Evolutionary conservation across 2,113 vertebrate genomes (phyloP), one percentile per base, ranked within the genome.

Genomic region (Podarcis cretensis): DNA sequence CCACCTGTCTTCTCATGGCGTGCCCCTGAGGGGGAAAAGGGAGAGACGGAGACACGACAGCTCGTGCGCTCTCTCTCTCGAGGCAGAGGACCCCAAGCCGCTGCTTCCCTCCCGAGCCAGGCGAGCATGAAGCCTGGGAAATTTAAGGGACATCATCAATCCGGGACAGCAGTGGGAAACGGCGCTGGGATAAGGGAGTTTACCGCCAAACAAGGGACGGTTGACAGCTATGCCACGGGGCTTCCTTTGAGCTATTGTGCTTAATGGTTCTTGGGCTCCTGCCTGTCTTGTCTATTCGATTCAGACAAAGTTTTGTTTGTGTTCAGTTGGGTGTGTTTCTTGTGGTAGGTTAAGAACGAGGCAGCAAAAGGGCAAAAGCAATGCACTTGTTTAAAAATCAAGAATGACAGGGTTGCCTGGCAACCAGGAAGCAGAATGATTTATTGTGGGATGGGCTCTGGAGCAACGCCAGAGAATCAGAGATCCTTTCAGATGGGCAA

Each of bases 391-490:
- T 71, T 23, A 83, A 73, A 3, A 65, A 77, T 27, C 1, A 0
- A 68, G 1, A 3, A 75, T 66, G 90, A n/a, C 9, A 25, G 9
- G 30, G 89, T 94, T 95, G 91, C 96, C 48, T 88, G 84, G 95
- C 93, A 95, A 95, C 94, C 0, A 78, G 30, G 6, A 7, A 87
- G 75, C 0, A 89, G 81, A 43, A 77, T 43, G 57, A 35, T 57
- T 89, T 54, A 57, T 85, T 20, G 59, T 1, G 16, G 59, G 75
- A 73, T 82, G 12, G 87, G 21, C 59, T 92, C 68, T 18, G 1
- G 83, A 9, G 82, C 79, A 89, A 85, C 32, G 69, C 68, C 89
- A 83, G 65, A 8, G 76, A 92, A 80, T 66, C 93, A 92, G 90
- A 94, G 71, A 30, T 63, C 25, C 63, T 92, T 88, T 63, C 87